phyloP scores from a whole-genome alignment of 2,888 invertebrate species.

The Chydorus sphaericus region DNA sequence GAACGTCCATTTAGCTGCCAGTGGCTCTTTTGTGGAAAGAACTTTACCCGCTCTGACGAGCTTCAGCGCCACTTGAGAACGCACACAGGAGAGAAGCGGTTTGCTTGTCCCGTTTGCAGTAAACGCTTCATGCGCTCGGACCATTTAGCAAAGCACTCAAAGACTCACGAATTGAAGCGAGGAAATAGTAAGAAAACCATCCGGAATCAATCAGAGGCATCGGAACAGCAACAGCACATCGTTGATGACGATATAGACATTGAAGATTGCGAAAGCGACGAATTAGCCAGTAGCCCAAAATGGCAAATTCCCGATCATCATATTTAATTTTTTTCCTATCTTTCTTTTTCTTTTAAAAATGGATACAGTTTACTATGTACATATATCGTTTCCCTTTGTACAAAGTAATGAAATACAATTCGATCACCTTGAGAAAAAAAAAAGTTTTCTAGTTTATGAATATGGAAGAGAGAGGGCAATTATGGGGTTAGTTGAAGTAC shows the following conservation, averaged over 20 bases:
- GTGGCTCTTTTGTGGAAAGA: conserved; percentile 89
- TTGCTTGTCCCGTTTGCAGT: conserved; percentile 73
- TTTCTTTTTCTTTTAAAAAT: background rate
- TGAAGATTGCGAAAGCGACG: background rate
- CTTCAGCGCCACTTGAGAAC: conserved; percentile 70
- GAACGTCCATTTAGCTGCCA: conserved; percentile 89
- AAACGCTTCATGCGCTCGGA: conserved; percentile 87
- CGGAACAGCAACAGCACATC: conserved; percentile 1
- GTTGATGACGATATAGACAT: background rate
- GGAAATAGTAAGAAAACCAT: background rate
- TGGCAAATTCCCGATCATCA: background rate
- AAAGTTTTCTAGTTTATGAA: background rate
- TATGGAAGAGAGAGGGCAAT: too few species aligned
- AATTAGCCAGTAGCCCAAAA: background rate
- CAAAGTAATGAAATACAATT: background rate
- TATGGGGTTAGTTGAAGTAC: too few species aligned
- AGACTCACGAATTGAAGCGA: conserved; percentile 55
- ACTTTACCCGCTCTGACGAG: conserved; percentile 43
- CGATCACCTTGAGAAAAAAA: background rate
- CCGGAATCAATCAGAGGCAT: too few species aligned
- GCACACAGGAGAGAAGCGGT: conserved; percentile 44
- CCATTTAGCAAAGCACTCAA: conserved; percentile 77
- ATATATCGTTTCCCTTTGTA: too few species aligned
- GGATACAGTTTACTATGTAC: too few species aligned
- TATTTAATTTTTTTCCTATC: too few species aligned